Conservation (phyloP, 2,797 vertebrate genomes). For the Botia kubotai region DNA sequence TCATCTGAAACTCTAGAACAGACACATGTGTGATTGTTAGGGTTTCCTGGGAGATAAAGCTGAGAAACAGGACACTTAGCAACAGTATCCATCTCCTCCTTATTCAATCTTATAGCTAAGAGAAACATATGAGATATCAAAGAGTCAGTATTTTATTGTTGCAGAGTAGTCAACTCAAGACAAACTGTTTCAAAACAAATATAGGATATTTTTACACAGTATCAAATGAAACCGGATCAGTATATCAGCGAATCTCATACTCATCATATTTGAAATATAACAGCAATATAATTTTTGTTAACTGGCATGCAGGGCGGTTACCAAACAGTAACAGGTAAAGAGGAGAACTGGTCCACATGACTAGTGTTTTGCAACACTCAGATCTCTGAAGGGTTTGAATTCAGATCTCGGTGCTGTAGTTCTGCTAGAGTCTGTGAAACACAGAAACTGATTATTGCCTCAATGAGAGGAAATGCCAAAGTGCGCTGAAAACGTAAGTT, state of each 20-base stretch:
- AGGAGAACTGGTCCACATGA: background rate
- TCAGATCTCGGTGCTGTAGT: background rate
- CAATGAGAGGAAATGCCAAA: background rate
- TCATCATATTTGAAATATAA: conserved; percentile 10
- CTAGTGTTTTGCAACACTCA: background rate
- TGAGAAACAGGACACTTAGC: background rate
- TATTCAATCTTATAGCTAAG: background rate
- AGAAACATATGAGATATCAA: no score
- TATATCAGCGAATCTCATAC: conserved; percentile 13
- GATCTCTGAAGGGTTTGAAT: background rate
- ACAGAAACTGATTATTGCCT: background rate
- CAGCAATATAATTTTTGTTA: background rate
- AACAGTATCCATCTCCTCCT: background rate
- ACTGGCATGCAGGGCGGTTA: background rate
- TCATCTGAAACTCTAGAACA: background rate
- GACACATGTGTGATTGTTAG: background rate
- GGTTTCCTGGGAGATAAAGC: background rate
- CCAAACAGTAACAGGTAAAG: background rate
- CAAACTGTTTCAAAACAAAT: background rate
- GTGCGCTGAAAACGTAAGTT: conserved; percentile 5
- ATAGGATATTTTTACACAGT: background rate
- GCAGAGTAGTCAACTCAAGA: background rate
- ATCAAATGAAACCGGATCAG: background rate
- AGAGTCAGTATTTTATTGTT: conserved; percentile 2
- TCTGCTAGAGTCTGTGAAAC: conserved; percentile 8